phyloP scores from a whole-genome alignment of 1,140 invertebrate species.

The Rhyzopertha dominica region DNA sequence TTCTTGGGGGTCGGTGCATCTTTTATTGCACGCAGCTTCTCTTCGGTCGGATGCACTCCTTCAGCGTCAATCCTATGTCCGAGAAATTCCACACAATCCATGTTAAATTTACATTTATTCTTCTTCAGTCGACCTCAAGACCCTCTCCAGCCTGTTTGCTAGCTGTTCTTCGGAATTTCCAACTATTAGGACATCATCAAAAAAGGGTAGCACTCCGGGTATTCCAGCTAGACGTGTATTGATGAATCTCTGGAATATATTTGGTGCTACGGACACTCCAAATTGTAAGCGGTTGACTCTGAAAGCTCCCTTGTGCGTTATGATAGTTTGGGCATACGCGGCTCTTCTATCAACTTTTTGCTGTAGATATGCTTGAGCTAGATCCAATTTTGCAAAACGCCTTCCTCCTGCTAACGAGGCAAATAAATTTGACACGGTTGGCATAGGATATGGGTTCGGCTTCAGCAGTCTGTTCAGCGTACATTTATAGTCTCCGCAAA shows the following conservation, averaged over 20 bases:
- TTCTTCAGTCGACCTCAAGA: slow-evolving; percentile 16
- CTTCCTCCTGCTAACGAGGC: slow-evolving; percentile 29
- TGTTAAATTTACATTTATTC: slow-evolving; percentile 32
- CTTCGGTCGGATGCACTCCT: slow-evolving; percentile 31
- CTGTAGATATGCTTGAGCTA: slow-evolving; percentile 44
- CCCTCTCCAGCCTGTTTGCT: slow-evolving; percentile 12
- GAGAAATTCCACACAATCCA: slow-evolving; percentile 28
- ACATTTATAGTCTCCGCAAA: slow-evolving; percentile 32
- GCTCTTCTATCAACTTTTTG: slow-evolving; percentile 33
- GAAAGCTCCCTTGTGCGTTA: slow-evolving; percentile 26
- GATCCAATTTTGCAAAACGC: slow-evolving; percentile 41
- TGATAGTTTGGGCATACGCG: slow-evolving; percentile 21
- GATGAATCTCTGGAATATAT: slow-evolving; percentile 44
- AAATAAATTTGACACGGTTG: slow-evolving; percentile 38
- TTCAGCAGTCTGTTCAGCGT: slow-evolving; percentile 30
- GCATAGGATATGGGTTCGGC: slow-evolving; percentile 27
- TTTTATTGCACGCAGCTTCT: slow-evolving; percentile 40
- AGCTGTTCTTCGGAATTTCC: slow-evolving; percentile 31
- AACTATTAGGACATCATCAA: slow-evolving; percentile 41
- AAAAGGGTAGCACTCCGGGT: slow-evolving; percentile 28
- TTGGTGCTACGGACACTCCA: slow-evolving; percentile 46
- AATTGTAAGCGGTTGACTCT: slow-evolving; percentile 47
- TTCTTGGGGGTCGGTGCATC: slow-evolving; percentile 27
- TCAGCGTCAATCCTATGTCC: slow-evolving; percentile 37
- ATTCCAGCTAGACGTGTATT: slow-evolving; percentile 36